phyloP scores from a whole-genome alignment of 2,888 invertebrate genomes.

The Xylota sylvarum region DNA sequence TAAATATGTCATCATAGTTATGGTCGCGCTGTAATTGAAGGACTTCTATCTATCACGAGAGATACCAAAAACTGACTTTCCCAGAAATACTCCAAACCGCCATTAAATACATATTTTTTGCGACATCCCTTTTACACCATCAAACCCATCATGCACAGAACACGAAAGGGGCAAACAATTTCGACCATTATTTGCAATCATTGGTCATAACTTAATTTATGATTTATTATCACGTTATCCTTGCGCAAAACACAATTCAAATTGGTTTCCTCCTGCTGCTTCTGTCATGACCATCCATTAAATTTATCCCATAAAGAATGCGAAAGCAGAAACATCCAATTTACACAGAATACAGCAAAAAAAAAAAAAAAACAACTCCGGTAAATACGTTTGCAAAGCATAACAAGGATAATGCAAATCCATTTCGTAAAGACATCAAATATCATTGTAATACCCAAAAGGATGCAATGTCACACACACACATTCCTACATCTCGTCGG shows the following conservation, averaged over 20 bases:
- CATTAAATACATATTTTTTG: no score
- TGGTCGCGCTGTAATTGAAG: no score
- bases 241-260: slow-evolving; percentile 31
- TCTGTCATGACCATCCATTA: slow-evolving; percentile 21
- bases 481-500: background rate
- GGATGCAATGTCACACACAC: slow-evolving; percentile 6
- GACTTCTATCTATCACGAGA: no score
- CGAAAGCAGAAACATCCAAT: slow-evolving; percentile 13
- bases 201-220: slow-evolving; percentile 32
- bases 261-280: slow-evolving; percentile 2
- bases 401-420: slow-evolving; percentile 71
- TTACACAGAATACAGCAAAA: background rate
- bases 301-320: background rate
- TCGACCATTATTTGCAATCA: background rate
- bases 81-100: no score
- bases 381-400: slow-evolving; percentile 37
- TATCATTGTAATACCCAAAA: slow-evolving; percentile 37
- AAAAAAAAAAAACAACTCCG: slow-evolving; percentile 1
- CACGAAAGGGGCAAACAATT: slow-evolving; percentile 8
- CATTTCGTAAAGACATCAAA: slow-evolving; percentile 57
- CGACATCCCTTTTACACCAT: background rate
- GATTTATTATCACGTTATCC: slow-evolving; percentile 37
- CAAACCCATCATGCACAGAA: background rate
- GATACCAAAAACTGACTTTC: no score
- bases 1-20: no score